Evolutionary conservation across 37 sponge, comb jelly and placozoan genomes (phyloP), one percentile per base, ranked within the genome.

Genomic region (Spongia lamella): DNA sequence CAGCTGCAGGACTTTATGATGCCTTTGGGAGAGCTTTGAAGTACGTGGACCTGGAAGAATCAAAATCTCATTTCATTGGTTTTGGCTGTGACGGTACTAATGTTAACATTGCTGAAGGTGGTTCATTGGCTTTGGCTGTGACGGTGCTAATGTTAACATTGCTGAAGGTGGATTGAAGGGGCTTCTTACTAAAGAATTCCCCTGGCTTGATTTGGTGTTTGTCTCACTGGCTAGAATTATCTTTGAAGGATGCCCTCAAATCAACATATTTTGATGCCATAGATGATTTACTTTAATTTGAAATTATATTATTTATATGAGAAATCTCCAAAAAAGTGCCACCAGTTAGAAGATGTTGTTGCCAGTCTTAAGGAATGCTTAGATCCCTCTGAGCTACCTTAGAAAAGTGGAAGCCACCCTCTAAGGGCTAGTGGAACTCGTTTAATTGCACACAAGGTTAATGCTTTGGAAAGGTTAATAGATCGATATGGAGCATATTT

Each of bases 171-270:
- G 84, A 15, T 26, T 84, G 70, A 78, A 29, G 29, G 86, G 90
- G 17, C 55, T 68, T 21, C 58, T 87, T 7, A 5, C 34, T 54
- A 6, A 52, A 54, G 63, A 64, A 22, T 32, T 67, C 60, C 86
- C 76, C 40, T 89, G 85, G 91, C 32, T 81, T 39, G 37, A 60
- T 79, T 37, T 90, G 82, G 90, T 90, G 86, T 61, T 47, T 90
- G 34, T 72, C 77, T 26, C 90, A 90, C 72, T 22, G 77, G 40
- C 61, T 90, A 9, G 78, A 90, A 73, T 65, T 84, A 35, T 39
- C 90, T 24, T 26, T 90, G 38, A 84, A 76, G 30, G 86, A 85
- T 81, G 76, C 86, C 59, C 37, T 81, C 7, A 70, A 74, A 54
- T 17, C 47, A 3, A 77, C 82, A 11, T 70, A 72, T 32, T 90